phyloP scores from a whole-genome alignment of 2,797 vertebrate genomes.

The Platalea minor region DNA sequence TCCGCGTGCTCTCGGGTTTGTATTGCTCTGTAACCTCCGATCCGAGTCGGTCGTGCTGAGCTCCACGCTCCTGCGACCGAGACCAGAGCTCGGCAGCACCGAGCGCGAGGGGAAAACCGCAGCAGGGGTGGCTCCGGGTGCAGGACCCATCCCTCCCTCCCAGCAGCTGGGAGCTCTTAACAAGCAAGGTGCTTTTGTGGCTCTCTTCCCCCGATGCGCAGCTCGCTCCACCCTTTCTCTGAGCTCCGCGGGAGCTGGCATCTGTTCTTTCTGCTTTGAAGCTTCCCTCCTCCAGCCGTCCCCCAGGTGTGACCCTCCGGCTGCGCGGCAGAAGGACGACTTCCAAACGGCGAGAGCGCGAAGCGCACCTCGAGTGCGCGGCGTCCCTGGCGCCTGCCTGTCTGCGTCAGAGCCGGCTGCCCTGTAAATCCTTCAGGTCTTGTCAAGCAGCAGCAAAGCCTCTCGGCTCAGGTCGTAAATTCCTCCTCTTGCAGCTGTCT shows the following conservation, averaged over 20 bases:
- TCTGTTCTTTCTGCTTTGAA: not conserved
- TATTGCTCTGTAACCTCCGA: not conserved
- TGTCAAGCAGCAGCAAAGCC: not conserved
- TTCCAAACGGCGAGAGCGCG: not conserved
- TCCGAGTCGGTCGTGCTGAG: not conserved
- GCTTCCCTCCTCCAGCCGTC: not conserved
- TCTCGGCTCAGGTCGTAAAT: not conserved
- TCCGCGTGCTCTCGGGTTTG: rapidly evolving
- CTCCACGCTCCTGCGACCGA: rapidly evolving
- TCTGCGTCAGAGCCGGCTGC: not conserved
- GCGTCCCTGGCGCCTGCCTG: not conserved
- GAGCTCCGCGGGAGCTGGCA: not conserved
- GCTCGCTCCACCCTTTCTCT: not conserved
- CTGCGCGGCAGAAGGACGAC: not conserved
- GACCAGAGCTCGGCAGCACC: not conserved
- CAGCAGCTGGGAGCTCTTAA: not conserved
- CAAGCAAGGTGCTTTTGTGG: not conserved
- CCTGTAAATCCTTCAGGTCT: not conserved
- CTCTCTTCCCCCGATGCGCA: not conserved
- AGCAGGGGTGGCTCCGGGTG: not conserved
- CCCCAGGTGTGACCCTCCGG: not conserved
- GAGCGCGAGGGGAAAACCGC: rapidly evolving
- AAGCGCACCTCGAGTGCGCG: not conserved
- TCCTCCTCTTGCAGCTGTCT: not conserved
- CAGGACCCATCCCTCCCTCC: not conserved